Base-by-base conservation (phyloP, 2,888 invertebrate species). In the Resseliella maxima region DNA sequence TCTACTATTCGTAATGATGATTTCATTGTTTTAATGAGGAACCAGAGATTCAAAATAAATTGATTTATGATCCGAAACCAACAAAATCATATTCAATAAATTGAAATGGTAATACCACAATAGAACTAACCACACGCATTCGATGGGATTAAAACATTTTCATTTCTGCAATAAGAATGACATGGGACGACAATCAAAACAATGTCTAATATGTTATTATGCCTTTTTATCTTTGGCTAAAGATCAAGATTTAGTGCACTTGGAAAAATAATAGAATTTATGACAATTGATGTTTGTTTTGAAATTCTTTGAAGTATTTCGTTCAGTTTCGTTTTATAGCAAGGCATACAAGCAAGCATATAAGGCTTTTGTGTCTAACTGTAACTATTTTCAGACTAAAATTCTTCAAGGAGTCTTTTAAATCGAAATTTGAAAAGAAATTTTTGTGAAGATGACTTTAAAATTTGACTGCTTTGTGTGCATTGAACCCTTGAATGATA, bases 41-140 rank as follows among this genome's bases (percentile, higher is more conserved):
- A 15, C 72, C 72, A 72, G 35, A 31, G 72, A 12, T 72, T 31
- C 31, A 27, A 72, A 15, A 72, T 72, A 35, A 72, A 72, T 72
- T 72, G 72, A 31, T 72, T 72, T 72, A 72, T 72, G 72, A 72
- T 72, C 72, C 72, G 72, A 72, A 72, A 72, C 72, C 72, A 72
- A 72, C 72, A 31, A 72, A 72, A 72, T 72, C 72, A 72, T 72
- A 15, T 72, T 72, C 18, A 72, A 72, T 72, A 72, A 72, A 72
- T 72, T 72, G 72, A 15, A 72, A 72, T 31, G 31, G 12, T 35
- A 72, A 31, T 35, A 15, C 72, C 31, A 35, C 15, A 72, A 72
- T 35, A 72, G 31, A 72, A 72, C 27, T 31, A 72, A 72, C 72
- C 72, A 31, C 72, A 72, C 72, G 31, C 72, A 72, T 72, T 12